A percentile compares a stretch with the other conserved stretches of the same genome.
Conservation (phyloP, 2,888 invertebrate species). For the Phorcus lineatus region DNA sequence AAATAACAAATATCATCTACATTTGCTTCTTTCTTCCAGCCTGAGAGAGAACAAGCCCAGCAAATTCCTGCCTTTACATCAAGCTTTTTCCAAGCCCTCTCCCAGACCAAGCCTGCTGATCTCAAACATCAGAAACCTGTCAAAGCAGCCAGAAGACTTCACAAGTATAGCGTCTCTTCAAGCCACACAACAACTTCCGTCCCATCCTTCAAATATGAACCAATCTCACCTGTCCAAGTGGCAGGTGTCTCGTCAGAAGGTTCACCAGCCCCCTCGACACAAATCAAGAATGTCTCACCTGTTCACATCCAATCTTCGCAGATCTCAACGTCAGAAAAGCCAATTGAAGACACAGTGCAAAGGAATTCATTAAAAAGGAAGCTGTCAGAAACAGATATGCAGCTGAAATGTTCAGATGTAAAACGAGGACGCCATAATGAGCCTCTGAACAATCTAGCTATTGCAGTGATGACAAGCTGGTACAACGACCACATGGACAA, state of each 20-base stretch:
- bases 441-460: constrained; percentile 61
- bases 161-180: not conserved
- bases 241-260: constrained; percentile 4
- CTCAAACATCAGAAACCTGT: constrained; percentile 14
- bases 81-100: not conserved
- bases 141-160: not conserved
- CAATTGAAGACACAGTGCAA: not conserved
- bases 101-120: not conserved
- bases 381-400: not conserved
- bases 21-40: not conserved
- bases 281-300: not conserved
- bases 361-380: not conserved
- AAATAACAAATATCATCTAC: too few species aligned
- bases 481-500: constrained; percentile 59
- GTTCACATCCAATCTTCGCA: constrained; percentile 41
- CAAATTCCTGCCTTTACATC: not conserved
- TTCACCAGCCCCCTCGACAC: not conserved
- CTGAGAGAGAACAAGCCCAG: not conserved
- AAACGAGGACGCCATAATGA: constrained; percentile 57
- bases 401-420: not conserved
- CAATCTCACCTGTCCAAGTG: not conserved
- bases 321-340: constrained; percentile 36
- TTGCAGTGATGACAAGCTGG: constrained; percentile 66
- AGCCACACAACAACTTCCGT: not conserved
- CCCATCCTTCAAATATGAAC: not conserved